phyloP scores from a whole-genome alignment of 2,113 vertebrate species.

The Regulus satrapa region DNA sequence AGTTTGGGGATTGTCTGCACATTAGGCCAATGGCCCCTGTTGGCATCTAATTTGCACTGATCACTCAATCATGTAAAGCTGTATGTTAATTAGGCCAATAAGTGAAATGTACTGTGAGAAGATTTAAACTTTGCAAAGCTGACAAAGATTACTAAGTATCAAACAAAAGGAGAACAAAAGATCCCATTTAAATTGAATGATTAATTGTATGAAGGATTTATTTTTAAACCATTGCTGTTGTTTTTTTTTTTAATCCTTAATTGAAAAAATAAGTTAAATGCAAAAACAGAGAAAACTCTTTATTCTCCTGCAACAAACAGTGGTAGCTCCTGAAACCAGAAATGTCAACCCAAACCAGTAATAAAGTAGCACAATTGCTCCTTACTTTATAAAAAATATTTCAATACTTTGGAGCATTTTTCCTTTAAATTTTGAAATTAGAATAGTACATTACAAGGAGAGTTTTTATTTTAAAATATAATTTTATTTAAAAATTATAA shows the following conservation, averaged over 20 bases:
- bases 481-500: neutral
- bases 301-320: neutral
- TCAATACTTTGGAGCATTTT: neutral
- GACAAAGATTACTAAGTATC: neutral
- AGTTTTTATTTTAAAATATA: no score
- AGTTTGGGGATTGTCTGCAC: neutral
- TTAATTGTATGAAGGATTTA: neutral
- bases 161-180: neutral
- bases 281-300: neutral
- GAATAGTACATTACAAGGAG: neutral
- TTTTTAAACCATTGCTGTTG: neutral
- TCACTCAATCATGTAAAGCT: slow-evolving; percentile 1
- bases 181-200: neutral
- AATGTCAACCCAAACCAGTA: neutral
- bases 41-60: neutral
- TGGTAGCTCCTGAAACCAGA: neutral
- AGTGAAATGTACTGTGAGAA: neutral
- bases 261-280: neutral
- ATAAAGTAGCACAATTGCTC: neutral
- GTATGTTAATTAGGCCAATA: neutral
- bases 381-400: neutral
- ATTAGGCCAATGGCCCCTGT: neutral
- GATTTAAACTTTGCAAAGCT: slow-evolving; percentile 1
- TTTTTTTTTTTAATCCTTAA: neutral
- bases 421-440: neutral